Percentiles rank a stretch among this genome's conserved stretches.
These are phyloP conservation scores for Chromoteleia sp. DNA, from an alignment of 2,888 invertebrate genomes.

Conservation along the genomic window DNA sequence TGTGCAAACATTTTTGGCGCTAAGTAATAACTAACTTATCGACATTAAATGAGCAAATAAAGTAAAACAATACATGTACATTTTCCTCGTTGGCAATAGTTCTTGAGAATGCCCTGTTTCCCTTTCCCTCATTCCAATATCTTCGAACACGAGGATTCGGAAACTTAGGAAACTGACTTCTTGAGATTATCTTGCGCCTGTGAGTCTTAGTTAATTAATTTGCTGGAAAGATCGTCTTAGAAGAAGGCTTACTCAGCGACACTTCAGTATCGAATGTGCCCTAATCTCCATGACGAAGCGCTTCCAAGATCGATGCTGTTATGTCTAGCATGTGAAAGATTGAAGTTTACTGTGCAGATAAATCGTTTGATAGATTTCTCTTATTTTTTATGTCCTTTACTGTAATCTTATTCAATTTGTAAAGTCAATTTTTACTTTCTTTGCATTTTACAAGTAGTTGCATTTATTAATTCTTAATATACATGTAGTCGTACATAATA, in stretches of 20 bases:
- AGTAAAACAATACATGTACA: too few species aligned
- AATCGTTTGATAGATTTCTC: too few species aligned
- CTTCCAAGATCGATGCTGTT: constrained; percentile 34
- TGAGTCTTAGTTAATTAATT: constrained; percentile 60
- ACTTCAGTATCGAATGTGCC: constrained; percentile 17
- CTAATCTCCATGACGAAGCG: constrained; percentile 47
- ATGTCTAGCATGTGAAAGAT: not conserved
- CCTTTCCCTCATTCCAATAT: not conserved
- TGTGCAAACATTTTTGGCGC: too few species aligned
- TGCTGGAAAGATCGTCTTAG: constrained; percentile 49
- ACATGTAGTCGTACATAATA: too few species aligned
- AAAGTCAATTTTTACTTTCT: too few species aligned
- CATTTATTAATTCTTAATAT: too few species aligned
- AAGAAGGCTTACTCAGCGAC: constrained; percentile 60
- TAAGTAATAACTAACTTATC: too few species aligned
- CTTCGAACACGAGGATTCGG: constrained; percentile 44
- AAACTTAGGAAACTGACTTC: constrained; percentile 53
- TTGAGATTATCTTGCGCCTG: constrained; percentile 53
- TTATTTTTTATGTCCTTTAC: too few species aligned
- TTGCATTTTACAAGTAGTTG: too few species aligned
- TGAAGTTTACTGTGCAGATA: not conserved
- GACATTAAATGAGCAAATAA: too few species aligned
- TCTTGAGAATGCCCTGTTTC: constrained; percentile 11
- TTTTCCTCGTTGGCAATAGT: constrained; percentile 40
- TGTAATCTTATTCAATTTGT: too few species aligned